Evolutionary conservation across 2,113 vertebrate genomes (phyloP), one percentile per base, ranked within the genome.

Genomic region (Chloropsis hardwickii): DNA sequence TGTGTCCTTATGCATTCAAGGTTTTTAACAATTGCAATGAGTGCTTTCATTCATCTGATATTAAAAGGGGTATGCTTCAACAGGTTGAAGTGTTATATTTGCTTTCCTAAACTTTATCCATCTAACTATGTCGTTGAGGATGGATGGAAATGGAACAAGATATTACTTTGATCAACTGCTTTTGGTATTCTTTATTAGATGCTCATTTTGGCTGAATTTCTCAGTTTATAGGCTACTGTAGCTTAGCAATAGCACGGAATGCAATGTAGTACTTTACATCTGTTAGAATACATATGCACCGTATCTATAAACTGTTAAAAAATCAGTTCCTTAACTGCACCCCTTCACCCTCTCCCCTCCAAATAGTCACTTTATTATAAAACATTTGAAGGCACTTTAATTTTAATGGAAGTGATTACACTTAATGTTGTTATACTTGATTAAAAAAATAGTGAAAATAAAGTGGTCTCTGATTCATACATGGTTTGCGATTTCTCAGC

Each of bases 161-260:
- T 57, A 72, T 53, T 79, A 51, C 31, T 96, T 93, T 70, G 31
- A 94, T 95, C 72, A 84, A 37, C 69, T 95, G 62, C 37, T 95
- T 96, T 94, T 93, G 35, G 57, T 93, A 93, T 92, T 92, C 60
- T 90, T 92, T 85, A 80, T 78, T 95, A 90, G 50, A 58, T 93
- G 54, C 93, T 95, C 28, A 90, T 89, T 88, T 94, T 96, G 78
- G 66, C 73, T 95, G 86, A 92, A 80, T 95, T 94, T 97, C 84
- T 94, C 85, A 87, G 90, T 94, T 91, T 95, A 72, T 88, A 92
- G 78, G 85, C 64, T 93, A 90, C 90, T 92, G 47, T 94, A 90
- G 87, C 79, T 95, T 93, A 96, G 71, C 78, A 91, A 96, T 95
- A 95, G 93, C 88, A 85, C 13, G 73, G 86, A 97, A 96, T 94